Base-by-base conservation (phyloP, 1,140 invertebrate genomes). In the Caenorhabditis tropicalis region DNA sequence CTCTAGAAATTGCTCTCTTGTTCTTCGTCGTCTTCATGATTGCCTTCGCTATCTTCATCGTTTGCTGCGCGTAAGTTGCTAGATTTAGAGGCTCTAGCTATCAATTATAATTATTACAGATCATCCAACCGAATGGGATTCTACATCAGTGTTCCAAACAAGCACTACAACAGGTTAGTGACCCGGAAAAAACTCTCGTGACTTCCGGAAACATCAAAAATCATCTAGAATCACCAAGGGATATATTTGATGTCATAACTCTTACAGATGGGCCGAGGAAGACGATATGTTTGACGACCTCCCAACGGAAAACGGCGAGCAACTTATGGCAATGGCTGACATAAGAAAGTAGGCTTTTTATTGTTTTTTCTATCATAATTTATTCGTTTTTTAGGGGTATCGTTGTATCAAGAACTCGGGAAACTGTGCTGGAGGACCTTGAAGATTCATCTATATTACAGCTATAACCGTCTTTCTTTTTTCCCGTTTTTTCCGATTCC, bases 221-320 rank as follows among this genome's bases (percentile, higher is more conserved):
- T 46, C 36, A 74, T 58, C 2, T 12, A 12, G 39, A 43, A 46
- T 74, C n/a, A 33, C 36, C 33, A 65, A 24, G 58, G 65, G 29
- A 74, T 2, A 43, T 46, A 74, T 74, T 46, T 74, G 65, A 74
- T 43, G 65, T 46, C 33, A 43, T 74, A 74, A 74, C 29, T 43
- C 24, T 74, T 65, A 43, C 65, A 74, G 65, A 74, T 74, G 65
- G 65, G 65, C 65, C 36, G 65, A 74, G 36, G 65, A 74, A 21
- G 65, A 74, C 36, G 65, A 74, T 74, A 74, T 74, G 65, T 43
- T 74, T 74, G 65, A 74, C 24, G 65, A 74, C 65, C 65, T 74
- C 65, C 65, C 65, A 33, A 74, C 65, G 65, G 65, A 74, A 36
- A 74, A 74, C 43, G 65, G 65, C 2, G 65, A 74, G 65, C 65